These are phyloP conservation scores for Rhinoderma darwinii DNA, from an alignment of 2,113 vertebrate genomes.

Conservation along the genomic window DNA sequence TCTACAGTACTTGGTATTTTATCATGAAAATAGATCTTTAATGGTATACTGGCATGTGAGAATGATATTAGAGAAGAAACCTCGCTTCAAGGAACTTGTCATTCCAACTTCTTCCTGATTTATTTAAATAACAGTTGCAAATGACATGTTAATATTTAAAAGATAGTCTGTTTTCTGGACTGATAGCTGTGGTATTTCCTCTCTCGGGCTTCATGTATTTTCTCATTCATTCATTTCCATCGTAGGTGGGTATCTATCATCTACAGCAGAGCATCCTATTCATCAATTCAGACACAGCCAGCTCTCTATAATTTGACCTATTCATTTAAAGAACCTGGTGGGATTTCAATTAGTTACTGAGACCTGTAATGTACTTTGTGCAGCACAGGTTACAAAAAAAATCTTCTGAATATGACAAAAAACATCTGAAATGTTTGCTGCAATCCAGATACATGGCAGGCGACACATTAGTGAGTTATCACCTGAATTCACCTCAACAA, in stretches of 20 bases:
- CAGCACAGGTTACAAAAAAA: conserved; percentile 18
- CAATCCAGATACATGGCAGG: conserved; percentile 5
- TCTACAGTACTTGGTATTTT: background rate
- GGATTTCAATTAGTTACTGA: conserved; percentile 58
- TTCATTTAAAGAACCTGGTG: conserved; percentile 59
- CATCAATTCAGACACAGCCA: conserved; percentile 55
- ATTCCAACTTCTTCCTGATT: conserved; percentile 19
- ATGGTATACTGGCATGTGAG: background rate
- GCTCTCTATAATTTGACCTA: conserved; percentile 59
- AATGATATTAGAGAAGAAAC: conserved; percentile 7
- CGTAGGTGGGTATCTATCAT: conserved; percentile 56
- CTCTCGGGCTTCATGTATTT: conserved; percentile 48
- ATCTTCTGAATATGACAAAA: conserved; percentile 30
- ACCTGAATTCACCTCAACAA: conserved; percentile 47
- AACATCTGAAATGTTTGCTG: conserved; percentile 41
- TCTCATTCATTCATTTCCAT: conserved; percentile 52
- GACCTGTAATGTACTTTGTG: conserved; percentile 52
- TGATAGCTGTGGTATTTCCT: conserved; percentile 50
- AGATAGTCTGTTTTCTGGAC: conserved; percentile 53
- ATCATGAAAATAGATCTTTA: background rate
- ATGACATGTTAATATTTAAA: conserved; percentile 56
- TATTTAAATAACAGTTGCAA: conserved; percentile 48
- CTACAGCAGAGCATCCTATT: conserved; percentile 53
- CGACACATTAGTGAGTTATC: background rate
- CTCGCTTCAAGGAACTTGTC: conserved; percentile 6